Evolutionary conservation across 2,113 vertebrate genomes (phyloP), one percentile per base, ranked within the genome.

Genomic region (Coptodon rendalli): DNA sequence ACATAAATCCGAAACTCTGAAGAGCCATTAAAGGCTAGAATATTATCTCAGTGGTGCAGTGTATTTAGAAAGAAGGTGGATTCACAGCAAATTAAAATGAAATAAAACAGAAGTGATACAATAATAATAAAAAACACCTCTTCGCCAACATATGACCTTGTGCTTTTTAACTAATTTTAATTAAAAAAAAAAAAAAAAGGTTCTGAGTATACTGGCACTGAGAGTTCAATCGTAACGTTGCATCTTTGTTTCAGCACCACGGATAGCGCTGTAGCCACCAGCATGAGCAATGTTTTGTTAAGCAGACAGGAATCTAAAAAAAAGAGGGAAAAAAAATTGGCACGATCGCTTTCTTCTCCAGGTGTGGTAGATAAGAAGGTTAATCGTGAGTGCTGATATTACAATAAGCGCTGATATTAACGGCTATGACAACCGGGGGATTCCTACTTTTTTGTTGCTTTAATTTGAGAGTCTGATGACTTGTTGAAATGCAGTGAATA

Each of bases 81-180:
- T 40, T 80, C n/a, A 24, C 4, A 40, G 22, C 2, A 73, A 45
- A 73, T 27, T 48, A 17, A 45, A 73, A 45, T 45, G 0, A 24
- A 71, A 71, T 43, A 24, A 40, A 43, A 27, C 8, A 24, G 14
- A 73, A 40, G n/a, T n/a, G 11, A 45, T 27, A 29, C 7, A 48
- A 27, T 17, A 0, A 73, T 8, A n/a, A 40, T n/a, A 7, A 14
- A 0, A 45, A 17, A 27, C 3, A 45, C 0, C 1, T 9, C 24
- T 27, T 73, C 43, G 5, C 12, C 40, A 73, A 73, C 10, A 45
- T 45, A 43, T 6, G n/a, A 43, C 12, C 11, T 22, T 40, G n/a
- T 71, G 12, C 66, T 45, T 24, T 24, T 73, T 71, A 43, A 71
- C n/a, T 4, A 9, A 4, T 73, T 71, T 43, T 9, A 71, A 16